Conservation (phyloP, 1,140 invertebrate genomes). For the Cyphomyrmex costatus region DNA sequence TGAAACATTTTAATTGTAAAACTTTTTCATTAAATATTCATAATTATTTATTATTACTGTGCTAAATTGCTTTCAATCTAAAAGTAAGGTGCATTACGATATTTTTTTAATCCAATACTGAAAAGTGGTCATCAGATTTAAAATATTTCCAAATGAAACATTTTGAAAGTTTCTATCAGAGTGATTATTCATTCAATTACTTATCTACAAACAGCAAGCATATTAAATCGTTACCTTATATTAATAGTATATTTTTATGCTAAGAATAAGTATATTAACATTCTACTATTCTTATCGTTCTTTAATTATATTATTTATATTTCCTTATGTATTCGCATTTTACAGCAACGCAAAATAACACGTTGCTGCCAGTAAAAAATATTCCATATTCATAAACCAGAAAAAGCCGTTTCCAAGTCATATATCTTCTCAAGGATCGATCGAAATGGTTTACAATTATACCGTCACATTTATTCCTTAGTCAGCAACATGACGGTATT, state of each 20-base stretch:
- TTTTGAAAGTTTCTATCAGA: no score
- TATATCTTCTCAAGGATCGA: not conserved
- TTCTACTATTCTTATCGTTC: not conserved
- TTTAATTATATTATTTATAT: conserved; percentile 17
- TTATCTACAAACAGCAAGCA: no score
- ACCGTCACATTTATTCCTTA: not conserved
- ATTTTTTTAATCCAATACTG: no score
- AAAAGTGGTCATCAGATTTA: no score
- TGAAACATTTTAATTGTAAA: not conserved
- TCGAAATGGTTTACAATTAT: not conserved
- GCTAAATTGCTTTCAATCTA: not conserved
- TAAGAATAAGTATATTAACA: no score
- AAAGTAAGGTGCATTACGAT: no score
- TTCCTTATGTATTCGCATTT: not conserved
- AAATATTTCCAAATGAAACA: no score
- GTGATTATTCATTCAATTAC: no score
- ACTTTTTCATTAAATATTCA: not conserved
- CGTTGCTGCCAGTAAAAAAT: not conserved
- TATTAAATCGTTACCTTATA: no score
- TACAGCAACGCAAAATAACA: not conserved
- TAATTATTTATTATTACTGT: not conserved
- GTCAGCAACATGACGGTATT: not conserved
- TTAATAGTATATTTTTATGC: no score
- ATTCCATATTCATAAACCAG: not conserved
- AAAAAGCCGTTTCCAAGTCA: not conserved